Conservation (phyloP, 2,888 invertebrate genomes). For the Xestia c-nigrum region DNA sequence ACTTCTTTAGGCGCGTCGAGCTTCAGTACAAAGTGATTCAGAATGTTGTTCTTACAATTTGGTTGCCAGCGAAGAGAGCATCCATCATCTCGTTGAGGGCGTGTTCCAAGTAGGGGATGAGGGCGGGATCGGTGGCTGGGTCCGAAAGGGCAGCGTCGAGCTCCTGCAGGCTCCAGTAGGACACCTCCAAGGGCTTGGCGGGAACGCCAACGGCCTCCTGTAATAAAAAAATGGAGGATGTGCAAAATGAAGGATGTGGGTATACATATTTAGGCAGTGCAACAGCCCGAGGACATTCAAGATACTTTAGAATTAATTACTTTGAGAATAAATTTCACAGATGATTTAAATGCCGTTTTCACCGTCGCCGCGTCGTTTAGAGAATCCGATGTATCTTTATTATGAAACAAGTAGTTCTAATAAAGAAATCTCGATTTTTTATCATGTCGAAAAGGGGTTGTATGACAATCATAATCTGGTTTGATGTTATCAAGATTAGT, state of each 20-base stretch:
- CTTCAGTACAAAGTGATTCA: not conserved
- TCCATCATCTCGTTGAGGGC: conserved; percentile 68
- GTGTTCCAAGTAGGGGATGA: conserved; percentile 64
- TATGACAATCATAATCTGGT: not conserved
- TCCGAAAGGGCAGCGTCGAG: conserved; percentile 53
- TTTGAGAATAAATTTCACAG: not conserved
- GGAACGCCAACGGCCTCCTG: conserved; percentile 70
- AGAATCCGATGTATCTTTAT: not conserved
- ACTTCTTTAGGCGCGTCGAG: too few species aligned
- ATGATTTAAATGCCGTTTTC: not conserved
- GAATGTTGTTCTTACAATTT: conserved; percentile 51
- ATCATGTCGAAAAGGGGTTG: not conserved
- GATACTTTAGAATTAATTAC: not conserved
- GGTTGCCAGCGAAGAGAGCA: conserved; percentile 57
- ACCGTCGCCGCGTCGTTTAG: not conserved
- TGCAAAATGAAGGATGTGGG: not conserved
- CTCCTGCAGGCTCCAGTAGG: conserved; percentile 68
- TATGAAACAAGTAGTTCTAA: too few species aligned
- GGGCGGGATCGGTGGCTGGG: conserved; percentile 62
- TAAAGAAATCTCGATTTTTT: not conserved
- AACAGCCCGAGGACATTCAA: not conserved
- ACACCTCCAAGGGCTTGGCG: conserved; percentile 67
- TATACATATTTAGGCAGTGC: not conserved
- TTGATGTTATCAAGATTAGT: not conserved
- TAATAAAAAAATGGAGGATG: not conserved